phyloP scores from a whole-genome alignment of 2,888 invertebrate genomes.

The Pammene fasciana region DNA sequence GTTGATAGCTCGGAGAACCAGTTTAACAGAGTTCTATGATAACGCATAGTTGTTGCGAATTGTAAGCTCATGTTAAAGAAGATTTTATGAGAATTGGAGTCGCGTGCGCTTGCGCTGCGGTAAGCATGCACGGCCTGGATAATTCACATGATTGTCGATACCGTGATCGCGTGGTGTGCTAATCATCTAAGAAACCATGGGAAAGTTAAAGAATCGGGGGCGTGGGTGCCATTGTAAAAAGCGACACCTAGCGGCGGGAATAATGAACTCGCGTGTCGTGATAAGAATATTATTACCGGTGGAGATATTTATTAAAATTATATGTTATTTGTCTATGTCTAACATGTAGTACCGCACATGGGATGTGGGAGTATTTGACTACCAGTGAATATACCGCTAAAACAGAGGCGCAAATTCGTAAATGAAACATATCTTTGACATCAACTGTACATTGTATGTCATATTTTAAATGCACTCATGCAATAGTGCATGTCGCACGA shows the following conservation, averaged over 20 bases:
- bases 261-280: conserved; percentile 46
- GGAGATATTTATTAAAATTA: not conserved
- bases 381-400: too few species aligned
- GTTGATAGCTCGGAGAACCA: not conserved
- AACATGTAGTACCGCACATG: not conserved
- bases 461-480: conserved; percentile 17
- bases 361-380: not conserved
- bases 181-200: conserved; percentile 56
- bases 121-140: conserved; percentile 1
- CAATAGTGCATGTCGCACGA: conserved; percentile 16
- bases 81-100: not conserved
- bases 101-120: not conserved
- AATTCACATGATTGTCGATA: conserved; percentile 44
- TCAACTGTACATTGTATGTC: not conserved
- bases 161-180: conserved; percentile 51
- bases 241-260: conserved; percentile 48
- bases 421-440: not conserved
- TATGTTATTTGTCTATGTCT: too few species aligned
- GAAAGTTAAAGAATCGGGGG: conserved; percentile 58
- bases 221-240: conserved; percentile 54
- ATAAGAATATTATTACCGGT: conserved; percentile 19
- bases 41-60: not conserved
- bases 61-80: too few species aligned
- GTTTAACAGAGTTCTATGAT: not conserved
- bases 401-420: not conserved